phyloP scores from a whole-genome alignment of 35 echinoderm and acorn worm species.

The Hemicentrotus pulcherrimus region DNA sequence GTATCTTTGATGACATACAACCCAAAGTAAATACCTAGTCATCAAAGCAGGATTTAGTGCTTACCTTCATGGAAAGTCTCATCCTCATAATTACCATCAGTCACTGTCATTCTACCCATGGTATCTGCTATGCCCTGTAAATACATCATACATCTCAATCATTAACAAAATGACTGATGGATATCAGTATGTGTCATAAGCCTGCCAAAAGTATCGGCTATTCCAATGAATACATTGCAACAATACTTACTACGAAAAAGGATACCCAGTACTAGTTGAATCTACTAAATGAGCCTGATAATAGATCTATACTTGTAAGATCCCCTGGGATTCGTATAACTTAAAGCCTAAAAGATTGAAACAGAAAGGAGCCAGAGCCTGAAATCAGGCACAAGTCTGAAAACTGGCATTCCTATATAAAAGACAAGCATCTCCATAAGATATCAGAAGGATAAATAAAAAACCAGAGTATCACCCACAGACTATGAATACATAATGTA shows the following conservation, averaged over 20 bases:
- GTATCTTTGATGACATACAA: not conserved
- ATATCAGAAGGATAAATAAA: no score
- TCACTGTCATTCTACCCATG: constrained; percentile 65
- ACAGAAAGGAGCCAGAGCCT: no score
- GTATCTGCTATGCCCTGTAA: constrained; percentile 76
- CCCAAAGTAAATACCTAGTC: not conserved
- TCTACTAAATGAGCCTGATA: no score
- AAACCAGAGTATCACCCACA: no score
- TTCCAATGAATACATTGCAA: not conserved
- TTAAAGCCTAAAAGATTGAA: no score
- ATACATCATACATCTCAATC: not conserved
- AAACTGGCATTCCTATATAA: no score
- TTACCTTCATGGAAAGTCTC: constrained; percentile 80
- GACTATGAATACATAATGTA: no score
- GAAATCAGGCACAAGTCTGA: no score
- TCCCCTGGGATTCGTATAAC: no score
- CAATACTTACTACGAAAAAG: not conserved
- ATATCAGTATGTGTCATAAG: not conserved
- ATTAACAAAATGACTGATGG: not conserved
- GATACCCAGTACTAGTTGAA: not conserved
- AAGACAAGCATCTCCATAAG: no score
- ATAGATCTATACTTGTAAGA: no score
- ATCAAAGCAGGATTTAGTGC: not conserved
- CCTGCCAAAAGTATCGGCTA: not conserved
- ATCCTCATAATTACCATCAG: constrained; percentile 71